phyloP scores from a whole-genome alignment of 2,113 vertebrate species.

The Formicarius rufipectus region DNA sequence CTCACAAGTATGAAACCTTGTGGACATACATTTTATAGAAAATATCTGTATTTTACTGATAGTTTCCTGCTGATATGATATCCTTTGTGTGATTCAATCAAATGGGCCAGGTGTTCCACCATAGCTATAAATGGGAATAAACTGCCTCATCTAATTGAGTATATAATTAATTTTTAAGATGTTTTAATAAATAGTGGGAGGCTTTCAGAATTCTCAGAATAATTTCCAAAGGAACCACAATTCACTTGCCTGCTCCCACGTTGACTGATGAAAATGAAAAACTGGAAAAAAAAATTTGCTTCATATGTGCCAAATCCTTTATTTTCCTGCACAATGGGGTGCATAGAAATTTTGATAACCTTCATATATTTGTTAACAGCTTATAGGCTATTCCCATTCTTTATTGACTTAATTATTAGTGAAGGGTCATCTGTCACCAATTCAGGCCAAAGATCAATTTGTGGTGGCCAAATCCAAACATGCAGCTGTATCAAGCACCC shows the following conservation, averaged over 20 bases:
- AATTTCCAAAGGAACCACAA: not conserved
- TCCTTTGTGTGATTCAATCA: not conserved
- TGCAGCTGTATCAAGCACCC: not conserved
- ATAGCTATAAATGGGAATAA: not conserved
- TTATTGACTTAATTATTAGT: not conserved
- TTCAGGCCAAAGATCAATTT: not conserved
- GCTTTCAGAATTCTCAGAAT: not conserved
- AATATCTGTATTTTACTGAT: not conserved
- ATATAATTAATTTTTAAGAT: not conserved
- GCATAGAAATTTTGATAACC: not conserved
- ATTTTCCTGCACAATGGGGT: not conserved
- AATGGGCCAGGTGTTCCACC: not conserved
- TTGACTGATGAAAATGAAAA: not conserved
- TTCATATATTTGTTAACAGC: not conserved
- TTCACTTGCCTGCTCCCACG: not conserved
- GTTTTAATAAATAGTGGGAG: not conserved
- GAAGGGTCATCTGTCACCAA: not conserved
- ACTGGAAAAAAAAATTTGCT: not conserved
- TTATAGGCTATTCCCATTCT: not conserved
- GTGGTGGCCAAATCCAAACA: not conserved
- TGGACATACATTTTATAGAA: not conserved
- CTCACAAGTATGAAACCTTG: not conserved
- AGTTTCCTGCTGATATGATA: not conserved
- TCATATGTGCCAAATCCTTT: not conserved
- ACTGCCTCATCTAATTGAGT: not conserved